Base-by-base conservation (phyloP, 2,113 vertebrate species). In the Odocoileus virginianus region DNA sequence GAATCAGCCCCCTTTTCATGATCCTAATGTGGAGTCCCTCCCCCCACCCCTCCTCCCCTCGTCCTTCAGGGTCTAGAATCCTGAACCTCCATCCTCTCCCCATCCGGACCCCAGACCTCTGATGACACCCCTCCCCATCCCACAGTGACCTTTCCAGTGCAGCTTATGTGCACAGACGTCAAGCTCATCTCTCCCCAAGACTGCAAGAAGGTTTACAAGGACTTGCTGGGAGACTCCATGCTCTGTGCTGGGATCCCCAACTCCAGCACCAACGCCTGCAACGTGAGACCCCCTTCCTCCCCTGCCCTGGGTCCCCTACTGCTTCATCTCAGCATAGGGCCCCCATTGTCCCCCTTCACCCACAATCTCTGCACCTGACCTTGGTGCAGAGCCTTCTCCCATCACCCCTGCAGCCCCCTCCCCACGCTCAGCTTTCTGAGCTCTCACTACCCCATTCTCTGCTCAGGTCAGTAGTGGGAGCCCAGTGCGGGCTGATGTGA, bases 101-200 rank as follows among this genome's bases (percentile, higher is more conserved):
- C 52, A 9, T 50, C 43, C 30, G 30, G 12, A 50, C 55, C 36
- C 16, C 61, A 54, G 60, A 15, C 30, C 3, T 58, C 25, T 19
- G 33, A 61, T 47, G 55, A 14, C 4, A 10, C 19, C 6, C 17
- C 23, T 3, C 11, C 8, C 1, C 3, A 33, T 50, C 78, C 45
- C 16, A 0, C 78, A 81, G 78, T 11, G 45, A 81, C 47, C 78
- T 21, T 52, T 81, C 78, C 78, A 81, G 10, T 0, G 5, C 0
- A 12, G 28, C 78, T 81, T 10, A 81, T 81, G 78, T 81, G 78
- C 78, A 81, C 78, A 21, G 5, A 52, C 0, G 5, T 81, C 78
- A 11, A 33, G 28, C 47, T 81, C 30, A 33, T 81, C 78, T 33
- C 78, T 10, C 10, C 78, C 11, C 5, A 33, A 21, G 78, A 52